A percentile compares a stretch with the other conserved stretches of the same genome.
Evolutionary conservation across 2,113 vertebrate species (phyloP).

Genomic region (Entomyzon cyanotis): DNA sequence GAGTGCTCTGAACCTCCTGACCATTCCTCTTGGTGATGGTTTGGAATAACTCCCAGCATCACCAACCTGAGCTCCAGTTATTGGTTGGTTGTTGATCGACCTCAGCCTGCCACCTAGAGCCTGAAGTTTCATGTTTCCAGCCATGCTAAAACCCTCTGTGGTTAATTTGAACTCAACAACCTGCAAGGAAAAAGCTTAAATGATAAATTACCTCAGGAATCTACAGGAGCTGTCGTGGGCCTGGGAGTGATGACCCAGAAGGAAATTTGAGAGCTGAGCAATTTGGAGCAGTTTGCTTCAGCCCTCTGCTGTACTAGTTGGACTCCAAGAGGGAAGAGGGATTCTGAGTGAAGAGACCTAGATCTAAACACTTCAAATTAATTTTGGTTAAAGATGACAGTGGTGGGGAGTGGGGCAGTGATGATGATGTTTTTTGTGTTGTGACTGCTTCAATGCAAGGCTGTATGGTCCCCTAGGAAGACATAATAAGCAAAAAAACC

Average conservation of each 20-base stretch:
- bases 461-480: not conserved
- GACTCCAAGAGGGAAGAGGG: not conserved
- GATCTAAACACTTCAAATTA: not conserved
- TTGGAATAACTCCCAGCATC: not conserved
- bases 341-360: not conserved
- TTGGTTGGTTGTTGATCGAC: not conserved
- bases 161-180: not conserved
- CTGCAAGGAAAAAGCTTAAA: not conserved
- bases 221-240: not conserved
- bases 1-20: not conserved
- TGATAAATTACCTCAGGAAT: not conserved
- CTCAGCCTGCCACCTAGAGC: not conserved
- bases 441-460: not conserved
- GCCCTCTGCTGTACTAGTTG: not conserved
- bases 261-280: not conserved
- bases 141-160: not conserved
- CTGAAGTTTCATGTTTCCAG: not conserved
- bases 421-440: not conserved
- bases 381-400: not conserved
- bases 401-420: rapidly evolving
- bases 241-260: not conserved
- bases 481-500: not conserved
- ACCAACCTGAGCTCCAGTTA: rapidly evolving
- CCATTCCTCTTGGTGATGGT: not conserved
- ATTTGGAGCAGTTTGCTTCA: not conserved